These are phyloP conservation scores for Margarornis squamiger DNA, from an alignment of 2,797 vertebrate genomes.

Conservation along the genomic window DNA sequence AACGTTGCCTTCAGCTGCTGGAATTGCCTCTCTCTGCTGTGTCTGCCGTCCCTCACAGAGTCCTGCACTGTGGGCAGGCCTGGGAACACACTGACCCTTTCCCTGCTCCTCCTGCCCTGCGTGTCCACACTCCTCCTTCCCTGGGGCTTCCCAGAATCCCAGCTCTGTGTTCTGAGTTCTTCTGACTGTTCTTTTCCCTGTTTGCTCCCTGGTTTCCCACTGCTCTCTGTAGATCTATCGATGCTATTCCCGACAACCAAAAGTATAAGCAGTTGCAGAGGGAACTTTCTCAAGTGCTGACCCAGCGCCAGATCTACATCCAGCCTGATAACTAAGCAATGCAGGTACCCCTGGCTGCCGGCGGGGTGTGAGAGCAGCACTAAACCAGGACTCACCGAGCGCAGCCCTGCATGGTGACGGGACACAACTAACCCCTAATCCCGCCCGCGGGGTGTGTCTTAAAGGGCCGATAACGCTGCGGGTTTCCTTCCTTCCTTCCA, in stretches of 20 bases:
- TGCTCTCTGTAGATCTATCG: constrained; percentile 91
- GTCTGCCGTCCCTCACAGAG: background rate
- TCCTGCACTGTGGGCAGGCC: background rate
- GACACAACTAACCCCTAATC: constrained; percentile 73
- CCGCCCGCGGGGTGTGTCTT: background rate
- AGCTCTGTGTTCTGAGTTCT: background rate
- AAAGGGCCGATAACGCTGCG: background rate
- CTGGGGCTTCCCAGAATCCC: background rate
- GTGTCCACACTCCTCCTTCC: background rate
- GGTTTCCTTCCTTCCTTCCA: fast-evolving
- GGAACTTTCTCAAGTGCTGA: constrained; percentile 98
- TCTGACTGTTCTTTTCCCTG: constrained; percentile 42
- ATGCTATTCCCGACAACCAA: constrained; percentile 98
- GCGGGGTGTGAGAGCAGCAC: constrained; percentile 67
- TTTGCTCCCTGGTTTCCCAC: constrained; percentile 35
- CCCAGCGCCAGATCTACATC: constrained; percentile 99
- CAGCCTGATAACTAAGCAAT: constrained; percentile 89
- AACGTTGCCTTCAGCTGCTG: background rate
- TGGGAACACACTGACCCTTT: background rate
- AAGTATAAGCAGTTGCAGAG: constrained; percentile 99
- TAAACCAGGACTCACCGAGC: constrained; percentile 77
- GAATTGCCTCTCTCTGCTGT: background rate
- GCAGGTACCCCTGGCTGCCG: constrained; percentile 86
- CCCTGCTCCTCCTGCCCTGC: background rate
- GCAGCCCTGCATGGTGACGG: constrained; percentile 32